These are phyloP conservation scores for Sesia apiformis DNA, from an alignment of 2,888 invertebrate genomes.

Conservation along the genomic window DNA sequence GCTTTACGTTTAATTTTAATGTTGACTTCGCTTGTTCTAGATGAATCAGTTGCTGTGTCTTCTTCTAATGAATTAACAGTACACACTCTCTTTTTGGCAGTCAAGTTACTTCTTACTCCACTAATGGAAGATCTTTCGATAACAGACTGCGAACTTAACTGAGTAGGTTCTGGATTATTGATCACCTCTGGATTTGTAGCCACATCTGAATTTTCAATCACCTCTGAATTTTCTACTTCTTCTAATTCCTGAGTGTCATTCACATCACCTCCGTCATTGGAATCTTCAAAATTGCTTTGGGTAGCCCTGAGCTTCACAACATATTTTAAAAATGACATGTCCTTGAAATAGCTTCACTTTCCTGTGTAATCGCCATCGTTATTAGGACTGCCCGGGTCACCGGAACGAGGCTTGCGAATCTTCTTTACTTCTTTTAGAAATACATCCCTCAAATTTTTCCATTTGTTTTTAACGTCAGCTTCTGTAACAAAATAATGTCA, in stretches of 20 bases:
- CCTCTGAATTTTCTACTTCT: too few species aligned
- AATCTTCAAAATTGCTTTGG: conserved; percentile 15
- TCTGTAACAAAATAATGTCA: conserved; percentile 12
- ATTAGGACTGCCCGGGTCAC: conserved; percentile 14
- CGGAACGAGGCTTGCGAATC: conserved; percentile 12
- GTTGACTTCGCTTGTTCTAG: too few species aligned
- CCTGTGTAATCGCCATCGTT: conserved; percentile 13
- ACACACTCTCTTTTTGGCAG: too few species aligned
- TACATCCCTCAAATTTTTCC: conserved; percentile 16
- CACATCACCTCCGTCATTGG: conserved; percentile 10
- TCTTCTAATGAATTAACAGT: too few species aligned
- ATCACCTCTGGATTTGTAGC: too few species aligned
- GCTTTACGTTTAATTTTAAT: too few species aligned
- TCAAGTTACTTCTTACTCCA: too few species aligned
- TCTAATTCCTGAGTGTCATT: conserved; percentile 14
- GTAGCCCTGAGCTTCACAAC: conserved; percentile 12
- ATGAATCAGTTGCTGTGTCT: too few species aligned
- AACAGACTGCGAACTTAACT: too few species aligned
- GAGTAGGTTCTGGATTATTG: too few species aligned
- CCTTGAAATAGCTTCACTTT: conserved; percentile 16
- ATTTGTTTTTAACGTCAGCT: conserved; percentile 16
- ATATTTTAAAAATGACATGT: conserved; percentile 15
- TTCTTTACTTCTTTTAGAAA: conserved; percentile 14
- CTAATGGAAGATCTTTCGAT: too few species aligned
- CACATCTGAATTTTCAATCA: too few species aligned